Evolutionary conservation across 2,888 invertebrate genomes (phyloP).

Genomic region (Psylliodes chrysocephalus): DNA sequence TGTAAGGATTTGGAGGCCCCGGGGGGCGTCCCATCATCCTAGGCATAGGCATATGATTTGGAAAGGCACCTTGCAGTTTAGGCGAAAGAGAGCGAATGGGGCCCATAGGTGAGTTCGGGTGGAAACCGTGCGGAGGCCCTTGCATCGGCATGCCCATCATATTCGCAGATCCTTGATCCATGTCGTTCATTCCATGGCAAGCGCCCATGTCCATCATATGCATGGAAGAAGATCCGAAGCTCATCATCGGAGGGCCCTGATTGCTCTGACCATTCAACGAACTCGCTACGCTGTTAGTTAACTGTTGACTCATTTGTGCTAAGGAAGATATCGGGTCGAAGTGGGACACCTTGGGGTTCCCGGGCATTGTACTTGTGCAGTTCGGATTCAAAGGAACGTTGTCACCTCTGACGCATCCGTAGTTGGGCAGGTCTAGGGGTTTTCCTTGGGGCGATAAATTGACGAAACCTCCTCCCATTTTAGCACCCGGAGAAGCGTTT

Average conservation of each 20-base stretch:
- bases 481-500: slow-evolving; percentile 61
- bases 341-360: slow-evolving; percentile 73
- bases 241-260: slow-evolving; percentile 66
- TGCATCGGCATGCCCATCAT: slow-evolving; percentile 63
- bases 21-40: slow-evolving; percentile 76
- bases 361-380: slow-evolving; percentile 68
- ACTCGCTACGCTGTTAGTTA: slow-evolving; percentile 80
- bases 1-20: slow-evolving; percentile 68
- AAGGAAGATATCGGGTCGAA: slow-evolving; percentile 95
- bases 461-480: slow-evolving; percentile 63
- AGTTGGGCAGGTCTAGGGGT: slow-evolving; percentile 62
- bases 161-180: slow-evolving; percentile 57
- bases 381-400: slow-evolving; percentile 76
- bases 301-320: slow-evolving; percentile 94
- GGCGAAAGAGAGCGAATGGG: slow-evolving; percentile 71
- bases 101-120: slow-evolving; percentile 61
- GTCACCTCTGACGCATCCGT: slow-evolving; percentile 67
- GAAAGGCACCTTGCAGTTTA: slow-evolving; percentile 72
- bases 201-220: slow-evolving; percentile 64
- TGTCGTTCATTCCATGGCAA: slow-evolving; percentile 61
- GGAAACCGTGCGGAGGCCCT: slow-evolving; percentile 62
- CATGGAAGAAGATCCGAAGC: slow-evolving; percentile 67
- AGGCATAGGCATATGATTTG: slow-evolving; percentile 64
- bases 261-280: slow-evolving; percentile 69
- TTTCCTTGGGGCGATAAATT: slow-evolving; percentile 63